These are phyloP conservation scores for Tribolium castaneum DNA, from an alignment of 1,140 invertebrate species.

Conservation along the genomic window DNA sequence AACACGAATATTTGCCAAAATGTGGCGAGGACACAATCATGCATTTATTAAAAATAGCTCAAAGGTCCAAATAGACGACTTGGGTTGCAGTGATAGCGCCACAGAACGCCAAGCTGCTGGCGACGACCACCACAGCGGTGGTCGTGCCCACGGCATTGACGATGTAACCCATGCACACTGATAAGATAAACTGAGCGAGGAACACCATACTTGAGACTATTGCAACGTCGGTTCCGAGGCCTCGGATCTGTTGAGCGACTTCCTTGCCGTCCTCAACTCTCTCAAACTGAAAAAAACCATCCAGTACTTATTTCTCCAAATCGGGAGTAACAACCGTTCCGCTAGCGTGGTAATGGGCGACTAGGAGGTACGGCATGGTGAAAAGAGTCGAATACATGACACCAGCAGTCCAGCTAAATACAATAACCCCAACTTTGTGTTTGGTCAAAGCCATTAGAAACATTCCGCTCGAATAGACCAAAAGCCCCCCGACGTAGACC, in stretches of 20 bases:
- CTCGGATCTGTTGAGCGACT: slow-evolving; percentile 72
- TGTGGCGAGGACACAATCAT: background rate
- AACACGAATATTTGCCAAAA: slow-evolving; percentile 9
- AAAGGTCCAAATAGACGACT: slow-evolving; percentile 90
- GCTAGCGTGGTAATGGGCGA: slow-evolving; percentile 92
- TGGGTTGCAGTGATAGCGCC: slow-evolving; percentile 86
- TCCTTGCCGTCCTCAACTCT: slow-evolving; percentile 67
- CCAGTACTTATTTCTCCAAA: background rate
- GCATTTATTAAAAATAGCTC: slow-evolving; percentile 54
- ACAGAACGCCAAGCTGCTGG: slow-evolving; percentile 83
- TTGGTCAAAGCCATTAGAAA: slow-evolving; percentile 84
- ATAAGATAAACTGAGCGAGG: slow-evolving; percentile 91
- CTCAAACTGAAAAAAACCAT: slow-evolving; percentile 71
- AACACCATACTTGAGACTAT: slow-evolving; percentile 96
- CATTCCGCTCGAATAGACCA: slow-evolving; percentile 92
- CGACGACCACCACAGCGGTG: slow-evolving; percentile 85
- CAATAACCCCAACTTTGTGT: slow-evolving; percentile 82
- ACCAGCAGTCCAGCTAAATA: slow-evolving; percentile 92
- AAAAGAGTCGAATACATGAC: slow-evolving; percentile 98
- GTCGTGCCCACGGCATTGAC: slow-evolving; percentile 85
- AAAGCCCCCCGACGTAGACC: slow-evolving; percentile 91
- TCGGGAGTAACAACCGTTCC: slow-evolving; percentile 74
- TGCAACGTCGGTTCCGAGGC: slow-evolving; percentile 93
- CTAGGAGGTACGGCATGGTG: slow-evolving; percentile 94
- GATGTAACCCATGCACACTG: slow-evolving; percentile 87